These are phyloP conservation scores for Chlorops oryzae DNA, from an alignment of 1,140 invertebrate genomes.

Conservation along the genomic window DNA sequence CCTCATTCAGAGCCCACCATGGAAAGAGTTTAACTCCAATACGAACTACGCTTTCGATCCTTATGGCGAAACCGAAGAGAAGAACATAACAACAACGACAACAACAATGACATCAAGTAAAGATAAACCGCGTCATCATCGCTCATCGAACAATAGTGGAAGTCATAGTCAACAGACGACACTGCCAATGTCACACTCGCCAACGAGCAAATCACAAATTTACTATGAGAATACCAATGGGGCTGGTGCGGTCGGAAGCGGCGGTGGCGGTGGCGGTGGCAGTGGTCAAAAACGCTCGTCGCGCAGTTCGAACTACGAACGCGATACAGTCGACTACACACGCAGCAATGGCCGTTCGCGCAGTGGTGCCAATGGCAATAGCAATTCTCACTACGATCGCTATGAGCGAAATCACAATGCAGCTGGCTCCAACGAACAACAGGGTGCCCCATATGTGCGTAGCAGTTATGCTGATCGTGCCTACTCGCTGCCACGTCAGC, in stretches of 20 bases:
- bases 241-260: conserved; percentile 21
- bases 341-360: conserved; percentile 25
- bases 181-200: conserved; percentile 46
- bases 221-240: conserved; percentile 34
- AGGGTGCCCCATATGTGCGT: conserved; percentile 35
- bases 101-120: conserved; percentile 25
- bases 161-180: conserved; percentile 45
- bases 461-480: conserved; percentile 46
- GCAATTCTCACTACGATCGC: conserved; percentile 13
- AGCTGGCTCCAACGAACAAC: conserved; percentile 25
- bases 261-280: conserved; percentile 17
- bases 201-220: conserved; percentile 43
- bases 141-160: conserved; percentile 28
- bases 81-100: conserved; percentile 50
- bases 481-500: conserved; percentile 41
- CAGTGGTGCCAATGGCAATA: conserved; percentile 7
- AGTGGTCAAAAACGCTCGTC: conserved; percentile 15
- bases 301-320: neutral
- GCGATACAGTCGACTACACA: neutral
- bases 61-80: conserved; percentile 69
- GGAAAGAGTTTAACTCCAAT: conserved; percentile 80
- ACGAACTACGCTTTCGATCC: conserved; percentile 84
- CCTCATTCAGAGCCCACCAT: conserved; percentile 71
- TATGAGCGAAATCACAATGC: conserved; percentile 32
- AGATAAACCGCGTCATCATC: conserved; percentile 31